Evolutionary conservation across 2,797 vertebrate genomes (phyloP).

Genomic region (Sphenopsis melanotis): DNA sequence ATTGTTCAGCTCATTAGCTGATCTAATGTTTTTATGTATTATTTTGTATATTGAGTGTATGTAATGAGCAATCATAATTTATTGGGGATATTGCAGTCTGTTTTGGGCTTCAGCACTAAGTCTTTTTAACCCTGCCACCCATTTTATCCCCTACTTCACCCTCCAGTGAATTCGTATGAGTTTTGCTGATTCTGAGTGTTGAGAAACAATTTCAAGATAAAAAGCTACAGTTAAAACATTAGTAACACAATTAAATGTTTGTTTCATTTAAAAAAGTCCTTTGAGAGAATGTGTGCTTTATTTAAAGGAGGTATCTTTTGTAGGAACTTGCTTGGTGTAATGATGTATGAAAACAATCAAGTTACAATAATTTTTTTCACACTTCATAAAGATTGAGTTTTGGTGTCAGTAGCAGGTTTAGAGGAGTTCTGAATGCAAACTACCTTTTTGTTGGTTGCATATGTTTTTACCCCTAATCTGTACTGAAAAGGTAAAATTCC

Average conservation of each 20-base stretch:
- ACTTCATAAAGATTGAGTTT: neutral
- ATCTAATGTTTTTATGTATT: neutral
- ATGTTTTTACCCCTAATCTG: neutral
- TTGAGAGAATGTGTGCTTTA: neutral
- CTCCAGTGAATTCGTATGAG: neutral
- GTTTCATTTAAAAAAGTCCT: neutral
- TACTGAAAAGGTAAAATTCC: neutral
- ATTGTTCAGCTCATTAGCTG: neutral
- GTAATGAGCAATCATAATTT: neutral
- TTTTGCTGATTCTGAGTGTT: neutral
- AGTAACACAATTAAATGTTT: neutral
- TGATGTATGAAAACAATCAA: neutral
- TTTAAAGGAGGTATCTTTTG: neutral
- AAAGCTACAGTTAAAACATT: neutral
- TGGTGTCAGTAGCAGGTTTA: neutral
- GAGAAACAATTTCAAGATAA: neutral
- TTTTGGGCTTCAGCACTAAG: neutral
- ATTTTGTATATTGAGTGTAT: neutral
- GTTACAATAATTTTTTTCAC: neutral
- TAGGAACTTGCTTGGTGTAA: neutral
- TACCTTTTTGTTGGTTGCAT: neutral
- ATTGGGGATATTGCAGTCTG: neutral
- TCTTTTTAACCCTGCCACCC: neutral
- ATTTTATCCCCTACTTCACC: fast-evolving
- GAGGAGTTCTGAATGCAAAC: neutral